A percentile compares a stretch with the other conserved stretches of the same genome.
Conservation (phyloP, 1,140 invertebrate species). For the Hormaphis cornu region DNA sequence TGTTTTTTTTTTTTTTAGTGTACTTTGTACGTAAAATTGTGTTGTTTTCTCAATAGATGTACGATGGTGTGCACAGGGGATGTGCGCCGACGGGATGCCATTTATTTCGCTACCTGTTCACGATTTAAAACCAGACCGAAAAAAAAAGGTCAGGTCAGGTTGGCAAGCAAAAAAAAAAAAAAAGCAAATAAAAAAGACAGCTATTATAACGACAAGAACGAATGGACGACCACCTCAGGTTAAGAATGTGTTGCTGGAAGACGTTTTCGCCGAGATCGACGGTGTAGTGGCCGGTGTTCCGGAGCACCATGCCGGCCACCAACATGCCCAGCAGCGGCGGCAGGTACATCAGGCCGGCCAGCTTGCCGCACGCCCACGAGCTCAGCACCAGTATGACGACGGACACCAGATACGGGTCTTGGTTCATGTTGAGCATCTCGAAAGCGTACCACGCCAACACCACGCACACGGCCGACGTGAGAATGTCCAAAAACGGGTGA, state of each 20-base stretch:
- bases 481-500: not conserved
- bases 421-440: constrained; percentile 61
- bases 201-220: not conserved
- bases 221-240: constrained; percentile 30
- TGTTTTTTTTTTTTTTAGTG: too few relatives aligned
- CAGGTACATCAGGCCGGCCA: constrained; percentile 24
- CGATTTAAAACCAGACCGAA: too few relatives aligned
- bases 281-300: constrained; percentile 35
- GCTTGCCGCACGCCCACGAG: constrained; percentile 32
- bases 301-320: constrained; percentile 35
- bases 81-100: too few relatives aligned
- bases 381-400: constrained; percentile 48
- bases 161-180: too few relatives aligned
- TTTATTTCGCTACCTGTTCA: too few relatives aligned
- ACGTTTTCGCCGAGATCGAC: constrained; percentile 22
- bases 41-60: too few relatives aligned
- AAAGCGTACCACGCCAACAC: constrained; percentile 27
- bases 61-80: too few relatives aligned
- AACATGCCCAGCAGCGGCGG: constrained; percentile 38
- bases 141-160: too few relatives aligned
- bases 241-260: constrained; percentile 34
- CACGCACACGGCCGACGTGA: not conserved
- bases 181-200: too few relatives aligned
- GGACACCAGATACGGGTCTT: constrained; percentile 65
- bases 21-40: too few relatives aligned